A percentile compares a stretch with the other conserved stretches of the same genome.
These are phyloP conservation scores for Nomada ruficornis DNA, from an alignment of 2,888 invertebrate genomes.

Conservation along the genomic window DNA sequence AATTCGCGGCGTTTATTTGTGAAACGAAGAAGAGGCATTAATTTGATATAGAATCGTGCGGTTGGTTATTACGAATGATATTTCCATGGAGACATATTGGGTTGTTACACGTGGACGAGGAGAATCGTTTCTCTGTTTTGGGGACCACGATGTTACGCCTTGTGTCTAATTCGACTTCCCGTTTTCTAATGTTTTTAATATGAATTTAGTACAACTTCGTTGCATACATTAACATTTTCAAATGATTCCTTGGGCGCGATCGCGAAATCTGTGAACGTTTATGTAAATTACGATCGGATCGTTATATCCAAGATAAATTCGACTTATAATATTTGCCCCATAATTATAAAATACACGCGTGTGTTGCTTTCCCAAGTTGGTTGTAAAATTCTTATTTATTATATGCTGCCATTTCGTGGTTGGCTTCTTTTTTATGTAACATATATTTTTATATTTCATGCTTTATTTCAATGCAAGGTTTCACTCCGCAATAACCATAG, in stretches of 20 bases:
- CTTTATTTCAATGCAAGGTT: too few species aligned
- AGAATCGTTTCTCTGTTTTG: background rate
- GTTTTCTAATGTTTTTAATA: background rate
- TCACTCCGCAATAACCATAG: too few species aligned
- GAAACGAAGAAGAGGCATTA: background rate
- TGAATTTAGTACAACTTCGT: background rate
- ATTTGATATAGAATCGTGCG: background rate
- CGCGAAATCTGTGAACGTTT: background rate
- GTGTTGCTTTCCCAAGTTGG: too few species aligned
- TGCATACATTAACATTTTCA: slow-evolving; percentile 4
- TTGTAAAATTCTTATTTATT: too few species aligned
- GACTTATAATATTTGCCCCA: background rate
- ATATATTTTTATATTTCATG: too few species aligned
- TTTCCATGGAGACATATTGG: slow-evolving; percentile 8
- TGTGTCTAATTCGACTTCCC: background rate
- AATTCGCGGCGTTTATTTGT: background rate
- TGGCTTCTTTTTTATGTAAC: too few species aligned
- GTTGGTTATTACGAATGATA: background rate
- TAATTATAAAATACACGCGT: too few species aligned
- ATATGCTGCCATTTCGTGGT: too few species aligned
- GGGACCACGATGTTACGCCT: background rate
- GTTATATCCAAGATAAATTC: background rate
- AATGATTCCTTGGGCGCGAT: background rate
- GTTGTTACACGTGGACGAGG: background rate
- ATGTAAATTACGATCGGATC: slow-evolving; percentile 40